These are phyloP conservation scores for Brienomyrus brachyistius DNA, from an alignment of 2,113 vertebrate species.

Conservation along the genomic window DNA sequence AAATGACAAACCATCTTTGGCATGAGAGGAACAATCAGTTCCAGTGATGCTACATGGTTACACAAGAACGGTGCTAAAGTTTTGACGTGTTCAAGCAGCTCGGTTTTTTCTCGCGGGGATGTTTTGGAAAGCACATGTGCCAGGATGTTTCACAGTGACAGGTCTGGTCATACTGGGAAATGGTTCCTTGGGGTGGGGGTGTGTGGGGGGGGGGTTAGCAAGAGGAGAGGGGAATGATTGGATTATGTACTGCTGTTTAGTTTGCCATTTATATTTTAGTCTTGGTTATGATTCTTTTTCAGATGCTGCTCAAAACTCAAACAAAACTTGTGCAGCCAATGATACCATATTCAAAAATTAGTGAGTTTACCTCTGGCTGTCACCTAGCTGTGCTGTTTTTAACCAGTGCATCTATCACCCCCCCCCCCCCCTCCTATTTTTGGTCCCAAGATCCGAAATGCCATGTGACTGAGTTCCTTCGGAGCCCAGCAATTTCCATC, in stretches of 20 bases:
- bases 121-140: neutral
- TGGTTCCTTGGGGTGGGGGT: neutral
- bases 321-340: neutral
- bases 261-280: neutral
- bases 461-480: slow-evolving; percentile 54
- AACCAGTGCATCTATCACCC: neutral
- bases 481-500: slow-evolving; percentile 57
- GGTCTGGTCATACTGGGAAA: neutral
- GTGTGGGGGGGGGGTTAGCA: neutral
- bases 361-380: neutral
- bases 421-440: neutral
- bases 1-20: neutral
- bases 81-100: neutral
- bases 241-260: neutral
- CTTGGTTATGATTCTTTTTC: neutral
- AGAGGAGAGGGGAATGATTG: neutral
- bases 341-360: neutral
- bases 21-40: neutral
- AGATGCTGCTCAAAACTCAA: neutral
- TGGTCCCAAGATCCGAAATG: slow-evolving; percentile 45
- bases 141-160: neutral
- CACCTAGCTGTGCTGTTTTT: neutral
- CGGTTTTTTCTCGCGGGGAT: neutral
- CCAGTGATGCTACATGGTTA: neutral
- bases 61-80: neutral